Percentiles rank a stretch among this genome's conserved stretches.
Conservation (phyloP, 2,888 invertebrate genomes). For the Nasonovia ribisnigri region DNA sequence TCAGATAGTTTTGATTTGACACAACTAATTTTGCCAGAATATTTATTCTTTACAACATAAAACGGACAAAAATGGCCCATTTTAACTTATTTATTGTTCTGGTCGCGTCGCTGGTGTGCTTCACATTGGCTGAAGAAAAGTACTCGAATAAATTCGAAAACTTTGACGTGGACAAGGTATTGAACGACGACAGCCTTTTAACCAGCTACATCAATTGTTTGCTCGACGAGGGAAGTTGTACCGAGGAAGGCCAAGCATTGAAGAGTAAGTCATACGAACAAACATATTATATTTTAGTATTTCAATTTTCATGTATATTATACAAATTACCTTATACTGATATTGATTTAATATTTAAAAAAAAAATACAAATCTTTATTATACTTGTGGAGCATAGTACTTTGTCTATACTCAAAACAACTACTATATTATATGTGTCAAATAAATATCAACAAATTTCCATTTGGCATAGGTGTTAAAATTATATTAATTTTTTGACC, state of each 20-base stretch:
- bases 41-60: neutral
- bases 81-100: conserved; percentile 69
- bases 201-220: conserved; percentile 76
- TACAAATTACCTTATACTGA: neutral
- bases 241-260: conserved; percentile 75
- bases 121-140: conserved; percentile 72
- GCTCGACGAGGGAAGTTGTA: conserved; percentile 76
- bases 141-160: conserved; percentile 74
- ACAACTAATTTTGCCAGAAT: neutral
- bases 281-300: neutral
- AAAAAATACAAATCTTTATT: no score
- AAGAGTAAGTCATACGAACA: conserved; percentile 73
- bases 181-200: conserved; percentile 74
- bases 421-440: neutral
- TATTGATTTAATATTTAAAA: neutral
- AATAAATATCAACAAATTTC: neutral
- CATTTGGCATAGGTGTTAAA: no score
- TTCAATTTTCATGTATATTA: no score
- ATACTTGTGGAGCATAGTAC: neutral
- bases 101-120: conserved; percentile 76
- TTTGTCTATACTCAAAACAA: no score
- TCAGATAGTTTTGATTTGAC: neutral
- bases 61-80: conserved; percentile 16
- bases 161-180: conserved; percentile 75
- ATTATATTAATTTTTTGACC: neutral